Evolutionary conservation across 2,888 invertebrate genomes (phyloP), one percentile per base, ranked within the genome.

Genomic region (Pterobdella sp.): DNA sequence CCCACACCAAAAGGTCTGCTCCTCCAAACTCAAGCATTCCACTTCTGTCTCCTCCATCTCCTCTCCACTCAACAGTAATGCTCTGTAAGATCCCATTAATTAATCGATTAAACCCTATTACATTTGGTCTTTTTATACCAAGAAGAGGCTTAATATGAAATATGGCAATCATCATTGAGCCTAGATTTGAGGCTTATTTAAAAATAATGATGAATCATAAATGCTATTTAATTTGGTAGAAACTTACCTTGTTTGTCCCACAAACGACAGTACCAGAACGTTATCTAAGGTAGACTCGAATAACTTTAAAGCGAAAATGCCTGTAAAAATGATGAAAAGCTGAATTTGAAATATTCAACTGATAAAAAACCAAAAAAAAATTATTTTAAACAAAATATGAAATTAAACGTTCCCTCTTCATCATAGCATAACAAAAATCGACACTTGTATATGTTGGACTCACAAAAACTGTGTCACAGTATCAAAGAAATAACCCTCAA

Each of bases 31-130:
- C 82, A 97, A 94, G 0, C 96, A 96, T 72, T 89, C 87, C 77
- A 95, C 90, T 80, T 95, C 94, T 0, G 94, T 94, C 84, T 98
- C 97, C 83, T 98, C 97, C 0, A 97, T 94, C 84, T 97, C 97
- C 82, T 97, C 97, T 0, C 94, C 95, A 78, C 89, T 92, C 64
- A 97, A 84, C 76, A 91, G 90, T 65, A 96, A 85, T 29, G 94
- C 90, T 78, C 94, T 89, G 80, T 37, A 76, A 75, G 60, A 64
- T 60, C 36, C 37, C 18, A 22, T 26, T 29, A 56, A 31, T 4
- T 69, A 29, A 3, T 7, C 52, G 52, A 52, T 52, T n/a, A n/a
- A n/a, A n/a, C n/a, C n/a, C n/a, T n/a, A n/a, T n/a, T n/a, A n/a
- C n/a, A n/a, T n/a, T n/a, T 14, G 29, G 14, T 14, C 14, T 26